These are phyloP conservation scores for Camelus bactrianus DNA, from an alignment of 2,113 vertebrate genomes.

Conservation along the genomic window DNA sequence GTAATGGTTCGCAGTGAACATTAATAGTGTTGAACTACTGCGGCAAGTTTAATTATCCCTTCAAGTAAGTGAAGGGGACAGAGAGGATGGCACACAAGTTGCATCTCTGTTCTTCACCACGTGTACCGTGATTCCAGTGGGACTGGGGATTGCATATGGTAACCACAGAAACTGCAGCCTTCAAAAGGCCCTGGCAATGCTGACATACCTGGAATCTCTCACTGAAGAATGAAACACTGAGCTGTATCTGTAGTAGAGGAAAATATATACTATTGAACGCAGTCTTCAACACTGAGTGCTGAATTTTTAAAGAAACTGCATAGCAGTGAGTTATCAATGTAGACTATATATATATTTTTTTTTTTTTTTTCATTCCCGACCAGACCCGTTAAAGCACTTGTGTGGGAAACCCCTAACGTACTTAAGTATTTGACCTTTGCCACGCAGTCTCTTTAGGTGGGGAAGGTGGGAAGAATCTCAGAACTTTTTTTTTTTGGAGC, in stretches of 20 bases:
- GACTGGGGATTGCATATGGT: neutral
- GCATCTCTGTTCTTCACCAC: neutral
- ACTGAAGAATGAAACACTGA: neutral
- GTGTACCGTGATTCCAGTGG: neutral
- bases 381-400: neutral
- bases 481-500: neutral
- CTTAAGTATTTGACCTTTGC: neutral
- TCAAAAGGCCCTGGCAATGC: neutral
- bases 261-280: neutral
- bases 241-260: neutral
- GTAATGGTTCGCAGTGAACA: constrained; percentile 82
- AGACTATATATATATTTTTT: neutral
- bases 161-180: neutral
- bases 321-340: neutral
- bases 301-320: neutral
- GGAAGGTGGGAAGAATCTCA: neutral
- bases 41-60: constrained; percentile 79
- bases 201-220: neutral
- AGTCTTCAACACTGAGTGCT: neutral
- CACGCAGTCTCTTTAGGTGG: neutral
- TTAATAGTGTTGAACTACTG: constrained; percentile 62
- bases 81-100: neutral
- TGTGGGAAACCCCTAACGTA: neutral
- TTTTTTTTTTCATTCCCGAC: neutral
- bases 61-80: neutral